Percentiles rank a stretch among this genome's conserved stretches.
Evolutionary conservation across 2,888 invertebrate genomes (phyloP).

Genomic region (Hirtodrosophila histrioides): DNA sequence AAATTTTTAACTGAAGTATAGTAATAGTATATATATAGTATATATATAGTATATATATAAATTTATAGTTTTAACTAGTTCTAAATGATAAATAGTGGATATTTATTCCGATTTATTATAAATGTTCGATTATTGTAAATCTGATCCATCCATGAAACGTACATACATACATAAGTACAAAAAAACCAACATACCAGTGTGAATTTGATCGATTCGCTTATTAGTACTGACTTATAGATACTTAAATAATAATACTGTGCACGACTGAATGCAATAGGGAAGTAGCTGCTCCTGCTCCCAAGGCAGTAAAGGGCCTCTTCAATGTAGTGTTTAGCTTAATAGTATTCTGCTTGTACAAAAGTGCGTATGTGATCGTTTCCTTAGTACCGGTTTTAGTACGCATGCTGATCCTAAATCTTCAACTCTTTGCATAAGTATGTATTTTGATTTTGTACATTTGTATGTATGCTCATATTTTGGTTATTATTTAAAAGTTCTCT

Average conservation of each 20-base stretch:
- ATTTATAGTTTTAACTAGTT: no score
- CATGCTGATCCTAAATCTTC: constrained; percentile 8
- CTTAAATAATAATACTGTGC: constrained; percentile 6
- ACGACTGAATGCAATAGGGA: constrained; percentile 27
- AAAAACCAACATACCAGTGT: constrained; percentile 14
- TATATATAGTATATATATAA: no score
- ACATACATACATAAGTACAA: constrained; percentile 29
- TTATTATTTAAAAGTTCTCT: constrained; percentile 19
- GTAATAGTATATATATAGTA: no score
- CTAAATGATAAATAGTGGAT: no score
- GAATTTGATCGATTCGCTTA: constrained; percentile 24
- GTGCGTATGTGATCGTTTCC: background rate
- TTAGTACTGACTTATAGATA: constrained; percentile 5
- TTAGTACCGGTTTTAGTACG: background rate
- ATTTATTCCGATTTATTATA: no score
- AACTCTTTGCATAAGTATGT: background rate
- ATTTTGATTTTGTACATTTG: constrained; percentile 2
- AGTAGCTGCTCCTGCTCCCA: background rate
- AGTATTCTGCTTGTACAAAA: constrained; percentile 3
- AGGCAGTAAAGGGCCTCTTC: background rate
- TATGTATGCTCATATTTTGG: constrained; percentile 22
- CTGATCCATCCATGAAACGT: background rate
- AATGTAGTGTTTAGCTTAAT: background rate
- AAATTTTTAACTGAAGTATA: no score
- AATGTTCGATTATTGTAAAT: no score